These are phyloP conservation scores for Pristionchus pacificus DNA, from an alignment of 1,140 invertebrate species.

Conservation along the genomic window DNA sequence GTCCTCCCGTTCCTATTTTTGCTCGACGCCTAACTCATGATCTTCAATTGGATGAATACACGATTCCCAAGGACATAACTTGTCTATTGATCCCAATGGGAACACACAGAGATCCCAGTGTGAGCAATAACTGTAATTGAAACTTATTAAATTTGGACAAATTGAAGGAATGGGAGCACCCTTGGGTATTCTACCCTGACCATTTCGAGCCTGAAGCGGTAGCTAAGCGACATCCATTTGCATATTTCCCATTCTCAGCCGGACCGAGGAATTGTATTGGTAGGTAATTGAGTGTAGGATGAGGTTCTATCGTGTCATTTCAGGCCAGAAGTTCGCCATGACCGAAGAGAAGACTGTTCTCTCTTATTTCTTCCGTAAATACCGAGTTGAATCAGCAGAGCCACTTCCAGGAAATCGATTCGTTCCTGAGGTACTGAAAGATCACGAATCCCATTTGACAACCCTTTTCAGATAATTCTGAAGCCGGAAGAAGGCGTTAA, in stretches of 20 bases:
- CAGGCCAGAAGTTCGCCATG: slow-evolving; percentile 52
- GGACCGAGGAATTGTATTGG: slow-evolving; percentile 58
- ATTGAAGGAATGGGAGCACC: slow-evolving; percentile 71
- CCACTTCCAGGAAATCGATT: neutral
- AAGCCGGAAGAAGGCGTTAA: neutral
- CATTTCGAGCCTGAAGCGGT: slow-evolving; percentile 79
- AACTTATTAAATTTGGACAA: neutral
- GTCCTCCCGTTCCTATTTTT: slow-evolving; percentile 65
- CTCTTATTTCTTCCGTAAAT: slow-evolving; percentile 57
- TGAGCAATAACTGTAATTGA: neutral
- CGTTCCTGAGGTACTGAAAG: neutral
- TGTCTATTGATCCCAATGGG: slow-evolving; percentile 67
- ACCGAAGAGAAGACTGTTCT: slow-evolving; percentile 56
- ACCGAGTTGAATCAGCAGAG: slow-evolving; percentile 7
- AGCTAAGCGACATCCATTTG: slow-evolving; percentile 56
- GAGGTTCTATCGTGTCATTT: too few species aligned
- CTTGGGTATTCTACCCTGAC: slow-evolving; percentile 79
- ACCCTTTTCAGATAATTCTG: neutral
- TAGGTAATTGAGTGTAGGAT: too few species aligned
- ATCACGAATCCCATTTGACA: neutral
- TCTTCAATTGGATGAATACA: slow-evolving; percentile 22
- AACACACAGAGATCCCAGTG: slow-evolving; percentile 71
- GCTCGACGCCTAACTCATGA: slow-evolving; percentile 70
- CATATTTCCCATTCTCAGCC: slow-evolving; percentile 56
- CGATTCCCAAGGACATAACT: slow-evolving; percentile 67